phyloP scores from a whole-genome alignment of 2,113 vertebrate species.

The Pelvicachromis taeniatus region DNA sequence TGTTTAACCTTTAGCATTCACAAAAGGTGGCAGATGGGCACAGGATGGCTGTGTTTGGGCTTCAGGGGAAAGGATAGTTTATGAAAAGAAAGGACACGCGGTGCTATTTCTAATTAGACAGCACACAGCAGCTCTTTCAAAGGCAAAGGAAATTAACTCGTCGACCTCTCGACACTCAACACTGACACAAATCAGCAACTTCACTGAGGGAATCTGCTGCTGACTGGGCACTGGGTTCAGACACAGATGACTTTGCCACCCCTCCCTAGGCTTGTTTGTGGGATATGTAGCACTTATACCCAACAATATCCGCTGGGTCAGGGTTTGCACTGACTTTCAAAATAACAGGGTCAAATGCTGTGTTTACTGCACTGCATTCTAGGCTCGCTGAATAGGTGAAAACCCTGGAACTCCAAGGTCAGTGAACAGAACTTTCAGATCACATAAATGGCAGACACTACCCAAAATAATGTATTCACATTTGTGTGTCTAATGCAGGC shows the following conservation, averaged over 20 bases:
- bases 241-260: slow-evolving; percentile 40
- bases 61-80: slow-evolving; percentile 2
- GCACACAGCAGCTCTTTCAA: neutral
- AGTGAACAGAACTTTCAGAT: neutral
- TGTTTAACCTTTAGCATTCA: slow-evolving; percentile 46
- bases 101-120: neutral
- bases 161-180: slow-evolving; percentile 30
- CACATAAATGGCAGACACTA: neutral
- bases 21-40: slow-evolving; percentile 9
- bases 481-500: neutral
- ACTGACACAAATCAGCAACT: slow-evolving; percentile 55
- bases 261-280: slow-evolving; percentile 13
- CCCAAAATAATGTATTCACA: neutral
- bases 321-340: slow-evolving; percentile 44
- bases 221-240: slow-evolving; percentile 35
- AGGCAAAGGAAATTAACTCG: slow-evolving; percentile 20
- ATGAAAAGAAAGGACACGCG: neutral
- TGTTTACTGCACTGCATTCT: neutral
- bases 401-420: slow-evolving; percentile 5
- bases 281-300: slow-evolving; percentile 37
- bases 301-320: slow-evolving; percentile 39
- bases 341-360: slow-evolving; percentile 32
- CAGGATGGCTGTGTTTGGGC: neutral
- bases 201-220: slow-evolving; percentile 31
- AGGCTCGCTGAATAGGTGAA: neutral